These are phyloP conservation scores for Furnarius figulus DNA, from an alignment of 2,113 vertebrate genomes.

Conservation along the genomic window DNA sequence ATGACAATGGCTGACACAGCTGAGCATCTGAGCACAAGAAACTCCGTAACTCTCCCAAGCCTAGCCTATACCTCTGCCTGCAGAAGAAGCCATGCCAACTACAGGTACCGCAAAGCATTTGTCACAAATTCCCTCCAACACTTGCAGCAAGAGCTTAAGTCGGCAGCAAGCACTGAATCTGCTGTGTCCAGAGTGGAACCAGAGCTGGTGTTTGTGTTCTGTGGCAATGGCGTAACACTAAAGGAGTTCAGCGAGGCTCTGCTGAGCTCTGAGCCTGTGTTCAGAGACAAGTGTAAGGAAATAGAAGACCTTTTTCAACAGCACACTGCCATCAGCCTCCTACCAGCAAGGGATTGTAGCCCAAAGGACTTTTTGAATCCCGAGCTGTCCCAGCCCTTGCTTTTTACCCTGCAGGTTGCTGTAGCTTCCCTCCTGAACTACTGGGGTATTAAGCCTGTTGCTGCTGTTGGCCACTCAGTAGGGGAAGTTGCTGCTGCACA, in stretches of 20 bases:
- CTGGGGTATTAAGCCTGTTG: constrained; percentile 80
- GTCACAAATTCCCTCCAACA: constrained; percentile 73
- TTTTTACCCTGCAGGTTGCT: constrained; percentile 84
- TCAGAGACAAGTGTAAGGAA: constrained; percentile 79
- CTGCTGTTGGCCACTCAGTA: constrained; percentile 79
- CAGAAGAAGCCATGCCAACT: constrained; percentile 80
- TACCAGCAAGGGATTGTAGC: constrained; percentile 50
- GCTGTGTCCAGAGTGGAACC: constrained; percentile 23
- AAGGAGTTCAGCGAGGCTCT: constrained; percentile 78
- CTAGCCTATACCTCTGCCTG: constrained; percentile 85
- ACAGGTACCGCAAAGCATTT: constrained; percentile 82
- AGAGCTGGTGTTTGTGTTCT: constrained; percentile 84
- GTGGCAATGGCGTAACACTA: constrained; percentile 79
- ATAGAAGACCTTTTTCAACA: constrained; percentile 74
- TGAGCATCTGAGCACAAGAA: constrained; percentile 63
- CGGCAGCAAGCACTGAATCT: constrained; percentile 3
- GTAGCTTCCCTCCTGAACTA: constrained; percentile 75
- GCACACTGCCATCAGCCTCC: constrained; percentile 60
- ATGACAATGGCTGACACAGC: constrained; percentile 70
- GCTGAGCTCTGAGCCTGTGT: constrained; percentile 74
- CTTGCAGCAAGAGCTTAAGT: constrained; percentile 72
- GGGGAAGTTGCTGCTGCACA: constrained; percentile 86
- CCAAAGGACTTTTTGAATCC: constrained; percentile 66
- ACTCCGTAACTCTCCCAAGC: constrained; percentile 63
- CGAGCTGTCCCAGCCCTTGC: constrained; percentile 78